Evolutionary conservation across 1,140 invertebrate genomes (phyloP).

Genomic region (Acromyrmex charruanus): DNA sequence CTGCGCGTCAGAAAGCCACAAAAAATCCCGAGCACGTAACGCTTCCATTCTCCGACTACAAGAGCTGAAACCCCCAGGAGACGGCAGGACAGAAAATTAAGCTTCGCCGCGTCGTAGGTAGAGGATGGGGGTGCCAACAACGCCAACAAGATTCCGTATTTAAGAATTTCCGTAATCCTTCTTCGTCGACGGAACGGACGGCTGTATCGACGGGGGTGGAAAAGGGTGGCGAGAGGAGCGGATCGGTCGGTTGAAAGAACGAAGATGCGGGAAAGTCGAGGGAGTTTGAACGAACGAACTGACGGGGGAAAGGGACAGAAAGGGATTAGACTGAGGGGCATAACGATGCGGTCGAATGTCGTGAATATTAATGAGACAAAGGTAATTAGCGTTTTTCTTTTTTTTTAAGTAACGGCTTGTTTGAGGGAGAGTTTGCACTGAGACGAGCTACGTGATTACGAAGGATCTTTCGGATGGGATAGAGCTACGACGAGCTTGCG

Average conservation of each 20-base stretch:
- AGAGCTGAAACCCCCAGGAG: slow-evolving; percentile 50
- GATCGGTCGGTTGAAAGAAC: slow-evolving; percentile 73
- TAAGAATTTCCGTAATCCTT: slow-evolving; percentile 81
- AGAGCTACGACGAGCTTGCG: slow-evolving; percentile 20
- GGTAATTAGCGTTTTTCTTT: slow-evolving; percentile 85
- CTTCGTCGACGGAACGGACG: slow-evolving; percentile 71
- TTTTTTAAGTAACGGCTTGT: slow-evolving; percentile 84
- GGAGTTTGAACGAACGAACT: slow-evolving; percentile 56
- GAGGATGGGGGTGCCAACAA: slow-evolving; percentile 56
- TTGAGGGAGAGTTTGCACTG: slow-evolving; percentile 82
- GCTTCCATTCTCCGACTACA: slow-evolving; percentile 9
- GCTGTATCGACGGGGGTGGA: slow-evolving; percentile 70
- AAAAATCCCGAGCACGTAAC: slow-evolving; percentile 48
- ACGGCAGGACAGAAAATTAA: slow-evolving; percentile 56
- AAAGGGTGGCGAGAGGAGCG: slow-evolving; percentile 40
- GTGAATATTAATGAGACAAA: slow-evolving; percentile 87
- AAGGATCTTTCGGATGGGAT: slow-evolving; percentile 65
- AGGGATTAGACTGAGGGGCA: slow-evolving; percentile 82
- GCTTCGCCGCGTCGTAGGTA: slow-evolving; percentile 25
- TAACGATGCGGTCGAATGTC: slow-evolving; percentile 86
- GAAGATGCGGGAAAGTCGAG: slow-evolving; percentile 71
- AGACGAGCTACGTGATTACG: slow-evolving; percentile 84
- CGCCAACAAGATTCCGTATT: slow-evolving; percentile 75
- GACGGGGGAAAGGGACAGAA: slow-evolving; percentile 40
- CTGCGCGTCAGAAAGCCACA: slow-evolving; percentile 1